phyloP scores from a whole-genome alignment of 2,797 vertebrate genomes.

The Acropternis orthonyx region DNA sequence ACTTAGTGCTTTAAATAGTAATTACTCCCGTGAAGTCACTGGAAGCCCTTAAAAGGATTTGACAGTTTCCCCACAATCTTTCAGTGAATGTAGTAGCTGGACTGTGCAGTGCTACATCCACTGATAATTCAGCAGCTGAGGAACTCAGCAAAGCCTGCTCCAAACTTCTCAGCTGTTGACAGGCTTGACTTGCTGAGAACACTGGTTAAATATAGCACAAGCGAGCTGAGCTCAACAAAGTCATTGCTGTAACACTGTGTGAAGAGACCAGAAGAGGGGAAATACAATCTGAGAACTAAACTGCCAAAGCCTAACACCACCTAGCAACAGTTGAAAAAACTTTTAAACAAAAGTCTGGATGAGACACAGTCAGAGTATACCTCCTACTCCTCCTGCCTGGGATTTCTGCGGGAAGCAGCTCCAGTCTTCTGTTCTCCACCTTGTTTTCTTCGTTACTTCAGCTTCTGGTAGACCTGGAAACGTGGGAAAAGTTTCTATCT shows the following conservation, averaged over 20 bases:
- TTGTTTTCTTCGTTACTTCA: slow-evolving; percentile 82
- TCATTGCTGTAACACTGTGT: slow-evolving; percentile 78
- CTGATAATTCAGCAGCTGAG: slow-evolving; percentile 90
- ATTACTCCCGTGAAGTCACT: slow-evolving; percentile 68
- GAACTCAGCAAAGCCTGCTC: slow-evolving; percentile 78
- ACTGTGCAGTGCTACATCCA: slow-evolving; percentile 62
- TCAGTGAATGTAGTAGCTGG: slow-evolving; percentile 52
- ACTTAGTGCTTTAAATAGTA: slow-evolving; percentile 65
- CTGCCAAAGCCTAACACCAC: slow-evolving; percentile 80
- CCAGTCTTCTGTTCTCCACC: slow-evolving; percentile 63
- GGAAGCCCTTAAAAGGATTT: slow-evolving; percentile 74
- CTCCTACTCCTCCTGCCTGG: slow-evolving; percentile 75
- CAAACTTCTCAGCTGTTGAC: slow-evolving; percentile 91
- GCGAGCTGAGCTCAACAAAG: slow-evolving; percentile 77
- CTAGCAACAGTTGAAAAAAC: slow-evolving; percentile 82
- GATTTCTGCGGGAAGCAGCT: slow-evolving; percentile 75
- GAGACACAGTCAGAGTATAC: slow-evolving; percentile 70
- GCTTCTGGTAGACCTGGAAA: slow-evolving; percentile 69
- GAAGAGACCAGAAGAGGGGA: slow-evolving; percentile 76
- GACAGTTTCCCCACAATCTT: slow-evolving; percentile 62
- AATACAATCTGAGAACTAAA: slow-evolving; percentile 81
- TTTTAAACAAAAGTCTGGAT: slow-evolving; percentile 80
- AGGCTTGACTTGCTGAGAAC: slow-evolving; percentile 86
- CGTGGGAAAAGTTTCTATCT: slow-evolving; percentile 66
- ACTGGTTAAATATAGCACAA: slow-evolving; percentile 94